Evolutionary conservation across 2,888 invertebrate species (phyloP).

Genomic region (Platypus cylindrus): DNA sequence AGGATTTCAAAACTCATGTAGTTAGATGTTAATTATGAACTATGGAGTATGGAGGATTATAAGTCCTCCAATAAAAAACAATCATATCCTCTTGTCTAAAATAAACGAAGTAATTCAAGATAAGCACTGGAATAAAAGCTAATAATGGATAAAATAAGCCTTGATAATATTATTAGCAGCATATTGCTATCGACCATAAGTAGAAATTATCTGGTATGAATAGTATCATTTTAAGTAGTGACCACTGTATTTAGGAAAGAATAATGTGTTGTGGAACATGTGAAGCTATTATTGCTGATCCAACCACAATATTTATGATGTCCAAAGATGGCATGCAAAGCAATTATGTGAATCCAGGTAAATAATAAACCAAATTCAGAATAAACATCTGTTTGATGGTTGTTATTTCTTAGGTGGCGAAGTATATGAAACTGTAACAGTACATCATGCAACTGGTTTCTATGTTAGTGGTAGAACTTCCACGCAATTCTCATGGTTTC

Average conservation of each 20-base stretch:
- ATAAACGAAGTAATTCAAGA: too few relatives aligned
- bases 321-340: slow-evolving; percentile 66
- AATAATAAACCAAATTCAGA: slow-evolving; percentile 7
- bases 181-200: too few relatives aligned
- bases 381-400: too few relatives aligned
- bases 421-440: slow-evolving; percentile 70
- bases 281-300: slow-evolving; percentile 46
- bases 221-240: neutral
- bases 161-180: too few relatives aligned
- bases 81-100: too few relatives aligned
- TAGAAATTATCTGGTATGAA: too few relatives aligned
- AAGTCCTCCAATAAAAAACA: too few relatives aligned
- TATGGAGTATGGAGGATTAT: too few relatives aligned
- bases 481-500: slow-evolving; percentile 73
- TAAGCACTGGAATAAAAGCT: too few relatives aligned
- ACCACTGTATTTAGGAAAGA: slow-evolving; percentile 32
- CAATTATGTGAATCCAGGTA: slow-evolving; percentile 66
- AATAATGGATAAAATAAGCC: too few relatives aligned
- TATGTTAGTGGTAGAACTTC: slow-evolving; percentile 44
- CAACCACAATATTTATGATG: slow-evolving; percentile 66
- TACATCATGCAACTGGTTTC: slow-evolving; percentile 41
- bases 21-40: too few relatives aligned
- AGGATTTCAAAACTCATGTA: too few relatives aligned
- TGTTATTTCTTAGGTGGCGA: slow-evolving; percentile 53
- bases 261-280: slow-evolving; percentile 45